Percentiles rank a stretch among this genome's conserved stretches.
These are phyloP conservation scores for Sebastolobus alascanus DNA, from an alignment of 2,797 vertebrate species.

Conservation along the genomic window DNA sequence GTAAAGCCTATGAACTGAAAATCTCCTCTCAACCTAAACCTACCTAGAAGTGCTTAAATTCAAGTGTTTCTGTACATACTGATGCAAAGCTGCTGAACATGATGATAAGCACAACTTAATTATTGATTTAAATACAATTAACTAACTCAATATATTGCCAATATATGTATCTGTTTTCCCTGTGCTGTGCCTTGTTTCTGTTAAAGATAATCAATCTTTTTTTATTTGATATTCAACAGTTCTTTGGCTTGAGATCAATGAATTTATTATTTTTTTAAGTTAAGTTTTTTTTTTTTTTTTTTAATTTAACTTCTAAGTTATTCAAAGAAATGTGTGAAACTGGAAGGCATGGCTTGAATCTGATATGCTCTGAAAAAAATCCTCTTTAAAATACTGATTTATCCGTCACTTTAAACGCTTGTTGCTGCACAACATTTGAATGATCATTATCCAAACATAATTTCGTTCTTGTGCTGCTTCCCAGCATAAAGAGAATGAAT, in stretches of 20 bases:
- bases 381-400: no score
- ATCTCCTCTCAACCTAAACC: neutral
- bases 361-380: neutral
- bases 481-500: neutral
- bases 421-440: no score
- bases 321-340: neutral
- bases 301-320: neutral
- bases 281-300: neutral
- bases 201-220: neutral
- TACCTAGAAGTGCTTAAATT: constrained; percentile 38
- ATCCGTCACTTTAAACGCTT: no score
- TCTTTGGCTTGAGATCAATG: constrained; percentile 1
- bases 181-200: constrained; percentile 41
- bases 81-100: constrained; percentile 20
- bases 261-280: neutral
- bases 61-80: constrained; percentile 25
- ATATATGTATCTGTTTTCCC: neutral
- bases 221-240: neutral
- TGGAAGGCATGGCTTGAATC: constrained; percentile 19
- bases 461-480: neutral
- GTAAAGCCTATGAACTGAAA: constrained; percentile 40
- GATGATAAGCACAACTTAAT: constrained; percentile 41
- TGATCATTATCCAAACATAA: neutral
- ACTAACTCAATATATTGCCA: neutral
- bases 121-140: constrained; percentile 10